Base-by-base conservation (phyloP, 2,888 invertebrate species). In the Pherbina coryleti region DNA sequence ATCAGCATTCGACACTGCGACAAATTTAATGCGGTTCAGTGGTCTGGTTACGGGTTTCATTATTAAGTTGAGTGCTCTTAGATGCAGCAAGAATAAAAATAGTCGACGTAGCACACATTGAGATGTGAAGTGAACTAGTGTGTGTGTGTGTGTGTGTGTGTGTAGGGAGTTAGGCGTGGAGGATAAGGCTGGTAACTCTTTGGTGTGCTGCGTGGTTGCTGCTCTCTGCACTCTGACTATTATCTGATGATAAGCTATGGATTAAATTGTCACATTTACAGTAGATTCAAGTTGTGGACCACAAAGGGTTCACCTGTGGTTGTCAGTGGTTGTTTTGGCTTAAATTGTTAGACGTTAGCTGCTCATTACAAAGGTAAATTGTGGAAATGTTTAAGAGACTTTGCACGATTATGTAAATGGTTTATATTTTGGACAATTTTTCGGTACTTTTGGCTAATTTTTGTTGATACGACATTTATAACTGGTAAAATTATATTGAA, bases 1-100 rank as follows among this genome's bases (percentile, higher is more conserved):
- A 72, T 60, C 44, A 44, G 19, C 17, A 71, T 66, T 28, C 64
- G 64, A 60, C 60, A 60, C 72, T 72, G 72, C 72, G 57, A 44
- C 57, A 72, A 72, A 72, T 72, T 72, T 72, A 72, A 60, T 72
- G 22, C 72, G 72, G 44, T 57, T 60, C 72, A 57, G 57, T 72
- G 72, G 60, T 44, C 60, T 44, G 22, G 72, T 60, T 60, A 57
- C 31, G 55, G 55, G 55, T 55, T 57, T 71, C 53, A 34, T 71
- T 71, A 71, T 71, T 71, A 57, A 31, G 55, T 31, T 71, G 71
- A 22, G 31, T 53, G 71, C 34, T 71, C 44, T 31, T 31, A 55
- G 71, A 51, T 53, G 55, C 53, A 55, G 55, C 34, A 34, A 31
- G 31, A 66, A 71, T 34, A 71, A 31, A 53, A 71, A 71, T 31